phyloP scores from a whole-genome alignment of 2,113 vertebrate species.

The Xenopus tropicalis region DNA sequence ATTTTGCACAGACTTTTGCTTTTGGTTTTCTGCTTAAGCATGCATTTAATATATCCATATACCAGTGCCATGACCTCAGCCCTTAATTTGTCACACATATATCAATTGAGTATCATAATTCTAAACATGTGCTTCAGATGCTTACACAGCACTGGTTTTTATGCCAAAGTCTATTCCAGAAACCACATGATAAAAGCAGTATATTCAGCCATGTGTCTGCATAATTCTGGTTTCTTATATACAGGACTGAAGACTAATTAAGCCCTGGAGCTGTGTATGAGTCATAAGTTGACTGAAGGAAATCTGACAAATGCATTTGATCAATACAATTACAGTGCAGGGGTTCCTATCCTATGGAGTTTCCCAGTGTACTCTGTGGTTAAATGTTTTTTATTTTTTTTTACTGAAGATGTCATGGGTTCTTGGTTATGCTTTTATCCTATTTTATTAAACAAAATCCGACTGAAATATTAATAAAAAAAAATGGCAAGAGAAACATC shows the following conservation, averaged over 20 bases:
- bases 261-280: not conserved
- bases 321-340: not conserved
- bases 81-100: too few relatives aligned
- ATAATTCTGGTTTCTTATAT: not conserved
- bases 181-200: slow-evolving; percentile 17
- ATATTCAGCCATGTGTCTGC: not conserved
- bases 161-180: not conserved
- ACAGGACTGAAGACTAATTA: not conserved
- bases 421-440: too few relatives aligned
- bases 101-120: not conserved
- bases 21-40: slow-evolving; percentile 85
- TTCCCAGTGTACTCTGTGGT: too few relatives aligned
- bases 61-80: slow-evolving; percentile 1
- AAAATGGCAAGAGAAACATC: too few relatives aligned
- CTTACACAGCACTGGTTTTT: slow-evolving; percentile 12
- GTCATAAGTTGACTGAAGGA: not conserved
- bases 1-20: slow-evolving; percentile 83
- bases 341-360: too few relatives aligned
- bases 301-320: not conserved
- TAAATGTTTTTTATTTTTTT: too few relatives aligned
- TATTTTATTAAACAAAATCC: too few relatives aligned
- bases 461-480: too few relatives aligned
- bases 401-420: too few relatives aligned
- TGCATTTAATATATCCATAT: slow-evolving; percentile 86
- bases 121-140: slow-evolving; percentile 8